Base-by-base conservation (phyloP, 2,888 invertebrate genomes). In the Frankliniella fusca region DNA sequence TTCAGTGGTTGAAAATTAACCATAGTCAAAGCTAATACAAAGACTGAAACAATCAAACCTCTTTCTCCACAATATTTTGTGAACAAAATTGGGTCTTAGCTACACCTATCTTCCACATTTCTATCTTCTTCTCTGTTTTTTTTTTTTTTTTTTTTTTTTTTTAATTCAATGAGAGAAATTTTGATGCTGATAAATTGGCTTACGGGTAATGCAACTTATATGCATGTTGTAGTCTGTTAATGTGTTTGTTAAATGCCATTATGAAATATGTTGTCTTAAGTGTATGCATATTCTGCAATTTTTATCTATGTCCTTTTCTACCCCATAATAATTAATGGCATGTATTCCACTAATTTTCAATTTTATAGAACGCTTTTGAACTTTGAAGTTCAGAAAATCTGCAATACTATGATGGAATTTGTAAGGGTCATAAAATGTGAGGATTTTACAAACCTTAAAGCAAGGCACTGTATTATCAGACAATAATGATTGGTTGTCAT, bases 211-310 rank as follows among this genome's bases (percentile, higher is more conserved):
- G 27, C 70, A 76, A 76, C 23, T 9, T 76, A 76, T 76, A 76
- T 76, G 70, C 70, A 76, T 76, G 70, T 76, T 76, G 70, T 76
- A 76, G 70, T 76, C n/a, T 76, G 70, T 76, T 76, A 27, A 76
- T 76, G 27, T 76, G 70, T 76, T 76, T 76, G 70, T 76, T 76
- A 20, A 27, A 76, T 76, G 70, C 70, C 70, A 23, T 27, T 76
- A 76, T 23, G 23, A 10, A 76, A 76, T 76, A 27, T 76, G 70
- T 76, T 76, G 61, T 61, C 27, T 76, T 76, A 12, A 76, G 12
- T 76, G 70, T 27, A 76, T 76, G 12, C 12, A 76, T 76, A 76
- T 76, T 12, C 70, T 76, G 23, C 70, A 76, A 23, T 76, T 76
- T 76, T 27, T 76, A 76, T 27, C 27, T 76, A 23, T 76, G 27